Evolutionary conservation across 2,113 vertebrate genomes (phyloP).

Genomic region (Osmerus eperlanus): DNA sequence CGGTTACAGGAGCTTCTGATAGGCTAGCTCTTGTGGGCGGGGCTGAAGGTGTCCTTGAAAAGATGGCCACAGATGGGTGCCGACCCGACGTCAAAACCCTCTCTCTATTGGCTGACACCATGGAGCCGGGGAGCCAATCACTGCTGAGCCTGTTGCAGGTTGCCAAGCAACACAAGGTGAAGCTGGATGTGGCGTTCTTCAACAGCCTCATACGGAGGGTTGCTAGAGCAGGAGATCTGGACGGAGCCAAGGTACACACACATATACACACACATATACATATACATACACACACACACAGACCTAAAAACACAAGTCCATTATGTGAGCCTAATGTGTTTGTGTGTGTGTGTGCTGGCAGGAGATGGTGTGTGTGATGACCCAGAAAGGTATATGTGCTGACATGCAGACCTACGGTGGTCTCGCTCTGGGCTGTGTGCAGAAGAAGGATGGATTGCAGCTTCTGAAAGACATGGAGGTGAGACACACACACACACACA

Average conservation of each 20-base stretch:
- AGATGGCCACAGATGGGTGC: slow-evolving; percentile 75
- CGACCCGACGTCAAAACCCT: slow-evolving; percentile 81
- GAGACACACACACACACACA: neutral
- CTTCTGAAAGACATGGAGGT: slow-evolving; percentile 84
- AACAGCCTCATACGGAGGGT: slow-evolving; percentile 82
- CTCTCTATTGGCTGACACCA: slow-evolving; percentile 81
- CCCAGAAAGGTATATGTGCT: slow-evolving; percentile 69
- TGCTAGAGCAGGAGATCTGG: slow-evolving; percentile 75
- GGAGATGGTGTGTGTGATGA: slow-evolving; percentile 77
- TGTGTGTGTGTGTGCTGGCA: slow-evolving; percentile 44
- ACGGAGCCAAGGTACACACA: slow-evolving; percentile 66
- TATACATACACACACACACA: neutral
- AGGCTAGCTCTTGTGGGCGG: slow-evolving; percentile 85
- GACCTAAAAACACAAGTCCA: neutral
- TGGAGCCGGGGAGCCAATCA: slow-evolving; percentile 63
- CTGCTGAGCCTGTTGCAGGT: slow-evolving; percentile 73
- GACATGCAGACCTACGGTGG: slow-evolving; percentile 83
- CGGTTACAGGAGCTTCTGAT: slow-evolving; percentile 58
- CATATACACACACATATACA: neutral
- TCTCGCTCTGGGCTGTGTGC: slow-evolving; percentile 82
- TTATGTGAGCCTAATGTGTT: neutral
- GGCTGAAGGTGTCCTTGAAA: slow-evolving; percentile 80
- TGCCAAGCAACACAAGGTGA: slow-evolving; percentile 70
- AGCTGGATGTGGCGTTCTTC: slow-evolving; percentile 83
- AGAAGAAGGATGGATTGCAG: slow-evolving; percentile 76